Conservation (phyloP, 2,888 invertebrate genomes). For the Pelosia muscerda region DNA sequence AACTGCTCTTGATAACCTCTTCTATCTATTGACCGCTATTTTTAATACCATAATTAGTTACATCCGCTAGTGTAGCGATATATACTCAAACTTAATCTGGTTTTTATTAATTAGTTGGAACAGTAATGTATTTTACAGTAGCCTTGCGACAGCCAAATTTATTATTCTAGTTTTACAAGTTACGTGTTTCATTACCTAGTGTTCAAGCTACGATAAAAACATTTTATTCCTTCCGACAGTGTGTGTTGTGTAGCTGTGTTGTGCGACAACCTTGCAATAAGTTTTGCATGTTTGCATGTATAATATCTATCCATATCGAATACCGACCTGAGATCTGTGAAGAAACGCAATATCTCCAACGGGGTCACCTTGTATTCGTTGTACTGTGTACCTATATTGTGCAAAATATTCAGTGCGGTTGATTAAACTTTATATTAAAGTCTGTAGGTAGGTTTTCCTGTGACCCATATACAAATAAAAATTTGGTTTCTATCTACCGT, state of each 20-base stretch:
- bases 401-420: conserved; percentile 51
- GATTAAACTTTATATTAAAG: conserved; percentile 38
- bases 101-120: not conserved
- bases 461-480: conserved; percentile 56
- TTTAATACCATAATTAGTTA: conserved; percentile 30
- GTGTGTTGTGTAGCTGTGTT: conserved; percentile 2
- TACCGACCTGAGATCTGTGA: conserved; percentile 57
- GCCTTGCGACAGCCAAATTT: not conserved
- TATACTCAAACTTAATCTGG: conserved; percentile 10
- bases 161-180: not conserved
- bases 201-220: conserved; percentile 9
- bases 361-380: conserved; percentile 76
- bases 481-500: conserved; percentile 62
- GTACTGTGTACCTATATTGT: conserved; percentile 57
- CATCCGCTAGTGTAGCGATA: conserved; percentile 22
- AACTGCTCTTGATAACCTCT: conserved; percentile 69
- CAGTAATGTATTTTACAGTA: not conserved
- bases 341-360: conserved; percentile 64
- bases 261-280: conserved; percentile 29
- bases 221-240: conserved; percentile 1
- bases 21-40: conserved; percentile 52
- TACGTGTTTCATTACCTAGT: not conserved
- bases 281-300: conserved; percentile 25
- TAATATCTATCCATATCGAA: conserved; percentile 37
- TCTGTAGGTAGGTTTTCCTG: conserved; percentile 62